Evolutionary conservation across 37 sponge, comb jelly and placozoan species (phyloP).

Genomic region (Beroe ovata): DNA sequence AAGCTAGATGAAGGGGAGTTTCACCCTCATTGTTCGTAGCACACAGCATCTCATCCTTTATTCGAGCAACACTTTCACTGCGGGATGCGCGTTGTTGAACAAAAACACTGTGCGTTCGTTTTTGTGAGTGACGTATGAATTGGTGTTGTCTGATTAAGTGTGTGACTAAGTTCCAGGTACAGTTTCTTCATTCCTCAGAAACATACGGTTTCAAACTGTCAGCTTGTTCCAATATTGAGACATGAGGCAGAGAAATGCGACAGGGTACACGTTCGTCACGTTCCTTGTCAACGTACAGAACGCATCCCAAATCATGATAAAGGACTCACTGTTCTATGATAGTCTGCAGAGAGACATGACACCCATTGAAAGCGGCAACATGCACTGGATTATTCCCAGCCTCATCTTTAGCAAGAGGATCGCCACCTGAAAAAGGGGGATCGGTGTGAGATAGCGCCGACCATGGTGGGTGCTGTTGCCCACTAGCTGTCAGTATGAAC

Average conservation of each 20-base stretch:
- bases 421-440: constrained; percentile 18
- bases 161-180: no score
- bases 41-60: constrained; percentile 20
- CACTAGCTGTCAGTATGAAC: no score
- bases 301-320: no score
- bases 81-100: not conserved
- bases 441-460: no score
- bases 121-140: no score
- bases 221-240: not conserved
- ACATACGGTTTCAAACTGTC: no score
- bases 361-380: constrained; percentile 22
- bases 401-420: constrained; percentile 49
- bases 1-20: constrained; percentile 5
- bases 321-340: constrained; percentile 33
- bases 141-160: no score
- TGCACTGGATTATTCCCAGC: constrained; percentile 46
- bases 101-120: no score
- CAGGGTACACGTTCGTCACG: not conserved
- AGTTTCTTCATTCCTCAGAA: no score
- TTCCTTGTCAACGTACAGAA: no score
- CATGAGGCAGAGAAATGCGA: not conserved
- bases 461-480: no score
- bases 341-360: not conserved
- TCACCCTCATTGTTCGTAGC: constrained; percentile 46
- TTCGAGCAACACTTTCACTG: constrained; percentile 52